Evolutionary conservation across 2,888 invertebrate species (phyloP).

Genomic region (Drosophila colorata): DNA sequence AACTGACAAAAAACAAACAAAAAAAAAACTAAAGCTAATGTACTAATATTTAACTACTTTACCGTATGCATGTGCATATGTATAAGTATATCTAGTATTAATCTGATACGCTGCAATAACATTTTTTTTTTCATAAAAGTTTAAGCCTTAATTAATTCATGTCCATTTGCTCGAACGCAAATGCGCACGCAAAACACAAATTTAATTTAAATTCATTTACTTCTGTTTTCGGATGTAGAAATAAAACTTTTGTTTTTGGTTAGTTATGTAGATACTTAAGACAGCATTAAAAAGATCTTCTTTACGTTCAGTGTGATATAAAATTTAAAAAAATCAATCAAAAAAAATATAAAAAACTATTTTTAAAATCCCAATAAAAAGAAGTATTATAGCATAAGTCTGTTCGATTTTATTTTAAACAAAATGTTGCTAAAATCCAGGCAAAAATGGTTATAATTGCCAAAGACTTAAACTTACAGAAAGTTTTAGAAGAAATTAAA

Average conservation of each 20-base stretch:
- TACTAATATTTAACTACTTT: slow-evolving; percentile 66
- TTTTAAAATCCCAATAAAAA: slow-evolving; percentile 81
- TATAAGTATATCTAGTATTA: slow-evolving; percentile 59
- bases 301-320: slow-evolving; percentile 83
- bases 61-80: slow-evolving; percentile 45
- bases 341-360: slow-evolving; percentile 74
- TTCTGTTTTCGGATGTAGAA: slow-evolving; percentile 60
- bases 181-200: slow-evolving; percentile 48
- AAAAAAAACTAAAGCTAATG: slow-evolving; percentile 21
- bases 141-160: slow-evolving; percentile 49
- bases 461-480: too few species aligned
- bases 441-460: too few species aligned
- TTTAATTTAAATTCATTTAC: slow-evolving; percentile 38
- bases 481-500: too few species aligned
- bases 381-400: slow-evolving; percentile 76
- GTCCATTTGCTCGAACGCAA: slow-evolving; percentile 48
- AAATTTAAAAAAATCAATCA: slow-evolving; percentile 64
- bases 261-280: slow-evolving; percentile 73
- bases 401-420: slow-evolving; percentile 21
- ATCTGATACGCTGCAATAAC: slow-evolving; percentile 65
- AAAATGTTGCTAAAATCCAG: too few species aligned
- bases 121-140: slow-evolving; percentile 42
- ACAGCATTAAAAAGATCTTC: slow-evolving; percentile 75
- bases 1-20: slow-evolving; percentile 29
- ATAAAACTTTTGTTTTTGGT: slow-evolving; percentile 49